These are phyloP conservation scores for Sturnus vulgaris DNA, from an alignment of 2,113 vertebrate genomes.

Conservation along the genomic window DNA sequence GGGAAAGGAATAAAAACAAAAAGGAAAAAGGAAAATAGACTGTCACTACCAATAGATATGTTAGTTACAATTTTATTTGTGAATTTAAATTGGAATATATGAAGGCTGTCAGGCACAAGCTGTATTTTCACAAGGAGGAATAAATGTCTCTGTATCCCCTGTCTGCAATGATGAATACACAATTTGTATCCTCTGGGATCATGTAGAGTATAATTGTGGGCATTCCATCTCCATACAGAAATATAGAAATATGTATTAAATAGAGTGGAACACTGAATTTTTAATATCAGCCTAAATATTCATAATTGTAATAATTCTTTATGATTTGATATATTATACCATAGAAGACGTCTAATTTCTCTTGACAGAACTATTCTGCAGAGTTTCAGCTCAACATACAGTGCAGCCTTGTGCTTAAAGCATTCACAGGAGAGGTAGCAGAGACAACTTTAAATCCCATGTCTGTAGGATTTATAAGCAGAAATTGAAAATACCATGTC, in stretches of 20 bases:
- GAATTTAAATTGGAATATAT: background rate
- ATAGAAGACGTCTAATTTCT: background rate
- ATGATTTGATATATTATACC: background rate
- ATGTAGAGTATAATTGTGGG: background rate
- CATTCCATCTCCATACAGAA: background rate
- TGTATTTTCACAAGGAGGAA: background rate
- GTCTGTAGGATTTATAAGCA: background rate
- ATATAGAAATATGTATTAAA: background rate
- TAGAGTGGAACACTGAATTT: background rate
- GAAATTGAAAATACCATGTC: background rate
- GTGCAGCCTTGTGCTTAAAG: background rate
- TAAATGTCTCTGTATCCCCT: background rate
- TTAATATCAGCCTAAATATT: background rate
- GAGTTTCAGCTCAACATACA: background rate
- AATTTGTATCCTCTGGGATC: background rate
- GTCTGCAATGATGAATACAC: background rate
- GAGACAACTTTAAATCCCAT: background rate
- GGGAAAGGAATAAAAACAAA: background rate
- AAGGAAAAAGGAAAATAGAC: fast-evolving
- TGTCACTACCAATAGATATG: background rate
- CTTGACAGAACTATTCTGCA: background rate
- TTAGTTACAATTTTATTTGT: background rate
- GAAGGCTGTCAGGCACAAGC: background rate
- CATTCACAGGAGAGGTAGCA: background rate
- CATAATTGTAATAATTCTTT: background rate